Evolutionary conservation across 2,797 vertebrate species (phyloP), one percentile per base, ranked within the genome.

Genomic region (Heterohyrax brucei): DNA sequence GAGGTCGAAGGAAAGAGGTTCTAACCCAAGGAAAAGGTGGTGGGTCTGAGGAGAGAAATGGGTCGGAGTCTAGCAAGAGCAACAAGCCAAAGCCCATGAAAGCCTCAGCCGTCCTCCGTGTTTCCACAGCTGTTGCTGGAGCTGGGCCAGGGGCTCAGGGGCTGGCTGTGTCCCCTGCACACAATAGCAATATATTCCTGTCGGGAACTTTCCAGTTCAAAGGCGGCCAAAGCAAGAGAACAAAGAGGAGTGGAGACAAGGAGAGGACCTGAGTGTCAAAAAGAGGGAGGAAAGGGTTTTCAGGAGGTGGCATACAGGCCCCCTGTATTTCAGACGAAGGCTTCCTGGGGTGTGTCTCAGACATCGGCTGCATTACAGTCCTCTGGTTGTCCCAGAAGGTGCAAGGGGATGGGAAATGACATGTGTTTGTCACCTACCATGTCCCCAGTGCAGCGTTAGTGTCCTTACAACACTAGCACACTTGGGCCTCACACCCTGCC

Each of bases 1-100:
- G 81, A 95, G 19, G 90, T 87, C 90, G 85, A 68, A 94, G 46
- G 73, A 46, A 64, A 87, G 90, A 83, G 70, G 72, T 8, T 78
- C 39, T 28, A 50, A 66, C 30, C n/a, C 72, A 13, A 19, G 24
- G 87, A 66, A 18, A 76, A 73, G 75, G 91, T 10, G 46, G 53
- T 10, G 10, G 70, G 30, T 72, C 21, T 7, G 8, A 70, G 62
- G 70, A 78, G 78, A 76, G 72, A 46, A 39, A 46, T 21, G 72
- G 82, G 85, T 48, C 4, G 14, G 59, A 48, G 80, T 68, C 70
- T 5, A 75, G 44, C 64, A 86, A 80, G 56, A 61, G 68, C 28
- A n/a, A 3, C 19, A 88, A 59, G 59, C 62, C 46, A 3, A 33
- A 89, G 75, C 56, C 80, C 80, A 30, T 6, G 5, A 83, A 76